Base-by-base conservation (phyloP, 2,888 invertebrate species). In the Fragum fragum region DNA sequence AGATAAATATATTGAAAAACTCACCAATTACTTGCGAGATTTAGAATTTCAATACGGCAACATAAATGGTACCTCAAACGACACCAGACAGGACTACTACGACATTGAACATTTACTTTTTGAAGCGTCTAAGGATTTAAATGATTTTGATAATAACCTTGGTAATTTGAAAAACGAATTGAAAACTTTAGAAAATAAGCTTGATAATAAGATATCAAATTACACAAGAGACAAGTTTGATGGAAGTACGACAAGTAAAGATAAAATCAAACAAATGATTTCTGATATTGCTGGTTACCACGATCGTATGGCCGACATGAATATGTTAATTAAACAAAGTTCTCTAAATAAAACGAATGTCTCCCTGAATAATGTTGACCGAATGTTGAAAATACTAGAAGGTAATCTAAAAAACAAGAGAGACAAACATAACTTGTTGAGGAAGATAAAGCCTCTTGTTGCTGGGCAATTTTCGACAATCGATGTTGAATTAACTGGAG, bases 11-110 rank as follows among this genome's bases (percentile, higher is more conserved):
- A 7, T 76, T 11, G 26, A 32, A 16, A 23, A 6, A 28, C 28
- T 59, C 3, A 29, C 9, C 2, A 18, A 47, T 7, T 32, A 42
- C 21, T 63, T 71, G 14, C 14, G 21, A 5, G 23, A 55, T 5
- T 36, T 79, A 18, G 59, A 77, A 42, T 47, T 6, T 23, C 39
- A 72, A 52, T 79, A 74, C 74, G 79, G 79, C 3, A 70, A 71
- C 53, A 74, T 74, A 16, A 74, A 63, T 61, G 71, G 66, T n/a
- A 74, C 69, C 7, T 47, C 42, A 14, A 73, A 73, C 28, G 9
- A 16, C 16, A 39, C 77, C 5, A 9, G 29, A 32, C 21, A 39
- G 6, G 32, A 42, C 21, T 73, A 53, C 21, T 0, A 28, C 11
- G 1, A 70, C 18, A 16, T 70, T 28, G 47, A 52, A 18, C 29